Conservation (phyloP, 2,113 vertebrate genomes). For the Cervus canadensis region DNA sequence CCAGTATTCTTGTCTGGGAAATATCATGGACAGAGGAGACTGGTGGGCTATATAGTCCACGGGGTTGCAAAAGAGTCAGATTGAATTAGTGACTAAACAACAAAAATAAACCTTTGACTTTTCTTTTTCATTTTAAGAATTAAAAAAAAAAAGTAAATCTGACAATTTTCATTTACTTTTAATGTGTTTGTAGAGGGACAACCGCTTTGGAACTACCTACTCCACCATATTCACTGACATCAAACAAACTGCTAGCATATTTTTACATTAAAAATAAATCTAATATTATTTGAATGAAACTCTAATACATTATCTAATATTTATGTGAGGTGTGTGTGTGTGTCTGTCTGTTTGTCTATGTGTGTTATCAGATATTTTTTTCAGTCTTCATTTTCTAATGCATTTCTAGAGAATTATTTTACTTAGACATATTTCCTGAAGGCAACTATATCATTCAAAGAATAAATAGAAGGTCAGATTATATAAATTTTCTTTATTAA, state of each 20-base stretch:
- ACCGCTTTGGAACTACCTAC: not conserved
- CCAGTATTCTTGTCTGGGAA: not conserved
- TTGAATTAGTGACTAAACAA: not conserved
- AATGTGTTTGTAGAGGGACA: not conserved
- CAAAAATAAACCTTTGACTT: not conserved
- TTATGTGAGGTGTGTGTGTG: not conserved
- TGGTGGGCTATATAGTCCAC: not conserved
- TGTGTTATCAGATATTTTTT: not conserved
- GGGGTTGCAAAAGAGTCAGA: not conserved
- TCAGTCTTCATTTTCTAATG: not conserved
- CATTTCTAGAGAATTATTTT: not conserved
- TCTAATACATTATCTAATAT: not conserved
- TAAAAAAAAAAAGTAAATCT: not conserved
- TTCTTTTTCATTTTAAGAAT: not conserved
- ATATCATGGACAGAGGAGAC: not conserved
- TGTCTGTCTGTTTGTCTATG: not conserved
- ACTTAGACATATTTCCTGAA: not conserved
- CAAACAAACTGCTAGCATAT: not conserved
- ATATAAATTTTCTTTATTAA: not conserved
- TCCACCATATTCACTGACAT: not conserved
- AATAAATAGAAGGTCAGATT: not conserved
- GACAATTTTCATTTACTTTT: not conserved
- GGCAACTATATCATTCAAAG: not conserved
- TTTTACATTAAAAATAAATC: not conserved
- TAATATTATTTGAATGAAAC: not conserved